Conservation (phyloP, 1,140 invertebrate species). For the Atopsyche davidsoni region DNA sequence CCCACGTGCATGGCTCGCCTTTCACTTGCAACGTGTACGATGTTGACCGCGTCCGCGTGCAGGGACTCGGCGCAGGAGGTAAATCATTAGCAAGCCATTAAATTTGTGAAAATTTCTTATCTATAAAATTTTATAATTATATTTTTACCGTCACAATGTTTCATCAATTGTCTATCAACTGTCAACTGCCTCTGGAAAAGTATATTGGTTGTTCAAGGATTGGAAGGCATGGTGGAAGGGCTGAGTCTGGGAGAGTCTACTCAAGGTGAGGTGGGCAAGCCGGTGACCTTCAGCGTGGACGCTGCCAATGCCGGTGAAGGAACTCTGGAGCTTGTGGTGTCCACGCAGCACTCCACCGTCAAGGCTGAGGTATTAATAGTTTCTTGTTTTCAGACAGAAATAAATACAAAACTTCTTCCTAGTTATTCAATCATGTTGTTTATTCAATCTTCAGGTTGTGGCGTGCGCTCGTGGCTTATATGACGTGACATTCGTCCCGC, state of each 20-base stretch:
- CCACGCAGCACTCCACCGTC: slow-evolving; percentile 80
- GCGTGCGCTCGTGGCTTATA: slow-evolving; percentile 87
- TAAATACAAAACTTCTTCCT: background rate
- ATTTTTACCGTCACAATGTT: background rate
- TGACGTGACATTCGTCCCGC: slow-evolving; percentile 94
- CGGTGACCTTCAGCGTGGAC: slow-evolving; percentile 88
- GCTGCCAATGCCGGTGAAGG: slow-evolving; percentile 94
- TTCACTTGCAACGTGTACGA: slow-evolving; percentile 92
- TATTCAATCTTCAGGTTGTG: slow-evolving; percentile 52
- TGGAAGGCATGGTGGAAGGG: slow-evolving; percentile 47
- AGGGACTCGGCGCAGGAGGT: slow-evolving; percentile 55
- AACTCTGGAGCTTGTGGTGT: slow-evolving; percentile 90
- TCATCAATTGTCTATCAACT: background rate
- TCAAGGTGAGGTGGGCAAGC: slow-evolving; percentile 68
- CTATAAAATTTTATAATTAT: background rate
- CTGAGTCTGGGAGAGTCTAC: slow-evolving; percentile 49
- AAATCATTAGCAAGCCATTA: too few species aligned
- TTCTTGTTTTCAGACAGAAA: too few species aligned
- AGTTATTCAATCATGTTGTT: background rate
- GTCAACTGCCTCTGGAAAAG: background rate
- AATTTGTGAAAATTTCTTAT: background rate
- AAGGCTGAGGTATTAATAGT: slow-evolving; percentile 76
- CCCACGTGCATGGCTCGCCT: slow-evolving; percentile 83
- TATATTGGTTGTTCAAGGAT: slow-evolving; percentile 32
- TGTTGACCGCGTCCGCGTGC: slow-evolving; percentile 76